phyloP scores from a whole-genome alignment of 1,140 invertebrate species.

The Eubasilissa regina region DNA sequence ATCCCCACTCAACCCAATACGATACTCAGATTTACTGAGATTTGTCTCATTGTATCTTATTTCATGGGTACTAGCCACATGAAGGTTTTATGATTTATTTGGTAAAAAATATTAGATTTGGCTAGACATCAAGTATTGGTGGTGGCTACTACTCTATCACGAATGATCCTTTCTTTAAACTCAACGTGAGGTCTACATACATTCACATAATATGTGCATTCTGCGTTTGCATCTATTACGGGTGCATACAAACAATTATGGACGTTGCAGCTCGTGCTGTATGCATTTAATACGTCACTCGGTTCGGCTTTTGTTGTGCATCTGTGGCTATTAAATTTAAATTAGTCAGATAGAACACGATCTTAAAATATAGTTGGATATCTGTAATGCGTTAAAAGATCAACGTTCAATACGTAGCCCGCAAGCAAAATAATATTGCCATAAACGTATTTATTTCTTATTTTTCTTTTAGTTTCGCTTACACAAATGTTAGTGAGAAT shows the following conservation, averaged over 20 bases:
- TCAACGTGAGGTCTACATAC: conserved; percentile 42
- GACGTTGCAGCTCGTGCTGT: not conserved
- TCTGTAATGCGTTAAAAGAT: conserved; percentile 25
- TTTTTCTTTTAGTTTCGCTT: no score
- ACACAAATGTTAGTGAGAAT: no score
- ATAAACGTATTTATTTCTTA: no score
- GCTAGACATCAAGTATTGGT: not conserved
- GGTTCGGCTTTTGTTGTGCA: conserved; percentile 26
- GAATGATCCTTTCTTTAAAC: conserved; percentile 9
- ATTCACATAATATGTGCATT: conserved; percentile 42
- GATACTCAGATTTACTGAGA: no score
- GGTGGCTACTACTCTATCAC: not conserved
- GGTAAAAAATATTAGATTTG: no score
- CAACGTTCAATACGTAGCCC: conserved; percentile 1
- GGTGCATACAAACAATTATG: not conserved
- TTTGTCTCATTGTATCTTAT: no score
- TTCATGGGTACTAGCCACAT: no score
- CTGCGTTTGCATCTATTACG: conserved; percentile 32
- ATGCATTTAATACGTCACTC: conserved; percentile 20
- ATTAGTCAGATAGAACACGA: conserved; percentile 33
- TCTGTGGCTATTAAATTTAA: conserved; percentile 21
- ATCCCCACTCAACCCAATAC: no score
- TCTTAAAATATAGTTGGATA: not conserved
- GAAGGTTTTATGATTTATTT: no score
- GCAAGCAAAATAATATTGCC: no score